Evolutionary conservation across 2,113 vertebrate species (phyloP), one percentile per base, ranked within the genome.

Genomic region (Alexandromys fortis): DNA sequence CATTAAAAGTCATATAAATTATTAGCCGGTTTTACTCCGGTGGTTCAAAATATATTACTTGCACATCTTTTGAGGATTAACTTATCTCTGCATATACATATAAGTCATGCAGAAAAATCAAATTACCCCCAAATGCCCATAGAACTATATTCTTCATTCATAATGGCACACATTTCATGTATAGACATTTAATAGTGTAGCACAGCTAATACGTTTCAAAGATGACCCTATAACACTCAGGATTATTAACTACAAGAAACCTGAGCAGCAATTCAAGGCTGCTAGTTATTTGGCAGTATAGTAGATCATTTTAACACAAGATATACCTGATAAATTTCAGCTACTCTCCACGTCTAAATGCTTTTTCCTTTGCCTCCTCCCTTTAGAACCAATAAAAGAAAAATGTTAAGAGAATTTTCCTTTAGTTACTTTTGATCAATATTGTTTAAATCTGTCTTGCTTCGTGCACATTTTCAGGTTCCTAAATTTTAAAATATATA

Each of bases 21-120:
- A 97, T 94, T 97, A 78, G 90, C 93, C 90, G 92, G 94, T 97
- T 98, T 98, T 96, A 97, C 75, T 96, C 97, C 85, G 97, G 76
- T 89, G 58, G n/a, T n/a, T 98, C 47, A 63, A 98, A 98, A 97
- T 98, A 98, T 96, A 98, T 98, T 97, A 96, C 87, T 94, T 96
- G 45, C 70, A 91, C 73, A 81, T 97, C 94, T 98, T 97, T 95
- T 96, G 86, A 89, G 92, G 96, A 98, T 97, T 98, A 98, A 98
- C 95, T 97, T 98, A 96, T 97, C 89, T 90, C 76, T 95, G 9
- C 85, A 76, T 30, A 95, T 96, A 86, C 76, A 61, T 94, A 97
- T 98, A 98, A 98, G 97, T 97, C 94, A 98, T 92, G 79, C 2
- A 33, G 76, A 97, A 97, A 88, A 97, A 97, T 67, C 68, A 98